Evolutionary conservation across 2,888 invertebrate genomes (phyloP), one percentile per base, ranked within the genome.

Genomic region (Drosophila macrospina): DNA sequence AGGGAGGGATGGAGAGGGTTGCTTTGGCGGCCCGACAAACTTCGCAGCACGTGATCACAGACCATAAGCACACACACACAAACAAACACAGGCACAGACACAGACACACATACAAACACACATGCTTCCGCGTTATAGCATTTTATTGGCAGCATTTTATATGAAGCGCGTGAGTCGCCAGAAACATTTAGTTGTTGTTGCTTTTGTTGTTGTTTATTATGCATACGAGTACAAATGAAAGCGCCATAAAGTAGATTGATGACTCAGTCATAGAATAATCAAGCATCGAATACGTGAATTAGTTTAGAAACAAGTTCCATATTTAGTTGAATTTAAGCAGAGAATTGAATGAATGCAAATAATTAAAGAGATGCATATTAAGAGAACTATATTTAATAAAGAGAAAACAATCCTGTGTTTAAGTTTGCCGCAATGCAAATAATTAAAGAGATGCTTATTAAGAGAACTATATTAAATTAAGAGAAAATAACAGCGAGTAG

Each of bases 111-210:
- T 66, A 42, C 45, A 48, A n/a, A n/a, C 59, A 85, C 64, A 74
- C 86, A 83, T 82, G 88, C 78, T 69, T 44, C 28, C 71, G 68
- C 69, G 66, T 55, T 83, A 76, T 76, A 79, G 79, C 82, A 76
- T 87, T 83, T 83, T 83, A 87, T 83, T 87, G 83, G 83, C 86
- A 79, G 86, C 79, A 59, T 76, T 83, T 87, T 87, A 83, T 83
- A 79, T 66, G 83, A 65, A 85, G 60, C 68, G 82, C 83, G 88
- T 83, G 83, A 87, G 82, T 66, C 65, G 68, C 78, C 67, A 62
- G 56, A 45, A 63, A 67, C 60, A 30, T 45, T 75, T 62, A 57
- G 57, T 16, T 64, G 57, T 16, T 41, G 50, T 24, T 65, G 37
- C n/a, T 50, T 55, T 57, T 61, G 34, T 63, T 74, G 51, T 64